These are phyloP conservation scores for Microchirus variegatus DNA, from an alignment of 2,797 vertebrate species.

Conservation along the genomic window DNA sequence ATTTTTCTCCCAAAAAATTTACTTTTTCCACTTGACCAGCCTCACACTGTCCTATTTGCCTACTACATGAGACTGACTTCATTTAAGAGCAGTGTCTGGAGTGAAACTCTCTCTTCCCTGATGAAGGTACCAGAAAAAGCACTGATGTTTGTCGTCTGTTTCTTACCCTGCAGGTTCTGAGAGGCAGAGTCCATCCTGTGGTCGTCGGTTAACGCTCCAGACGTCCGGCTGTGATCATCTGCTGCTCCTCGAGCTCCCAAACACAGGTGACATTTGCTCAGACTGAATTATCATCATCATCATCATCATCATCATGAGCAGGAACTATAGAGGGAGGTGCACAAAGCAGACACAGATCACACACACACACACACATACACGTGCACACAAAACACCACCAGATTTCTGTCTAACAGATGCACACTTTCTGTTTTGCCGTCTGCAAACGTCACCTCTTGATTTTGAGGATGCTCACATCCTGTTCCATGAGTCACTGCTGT, in stretches of 20 bases:
- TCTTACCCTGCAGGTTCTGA: slow-evolving; percentile 48
- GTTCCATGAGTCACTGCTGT: background rate
- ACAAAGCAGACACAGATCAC: background rate
- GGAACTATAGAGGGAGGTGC: background rate
- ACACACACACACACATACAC: background rate
- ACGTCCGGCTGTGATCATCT: slow-evolving; percentile 1
- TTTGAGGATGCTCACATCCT: slow-evolving; percentile 19
- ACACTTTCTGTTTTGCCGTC: too few species aligned
- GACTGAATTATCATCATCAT: background rate
- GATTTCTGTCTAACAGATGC: background rate
- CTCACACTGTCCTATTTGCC: too few species aligned
- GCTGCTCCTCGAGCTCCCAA: background rate
- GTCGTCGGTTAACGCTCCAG: background rate
- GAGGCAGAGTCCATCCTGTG: slow-evolving; percentile 37
- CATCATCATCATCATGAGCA: background rate
- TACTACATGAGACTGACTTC: too few species aligned
- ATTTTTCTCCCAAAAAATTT: too few species aligned
- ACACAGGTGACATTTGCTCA: background rate
- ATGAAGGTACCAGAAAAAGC: too few species aligned
- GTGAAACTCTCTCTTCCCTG: too few species aligned
- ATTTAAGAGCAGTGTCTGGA: too few species aligned
- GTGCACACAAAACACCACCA: slow-evolving; percentile 6
- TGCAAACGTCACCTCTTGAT: slow-evolving; percentile 12
- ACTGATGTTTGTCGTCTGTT: background rate
- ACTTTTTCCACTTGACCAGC: too few species aligned